Evolutionary conservation across 2,888 invertebrate species (phyloP), one percentile per base, ranked within the genome.

Genomic region (Protonemura montana): DNA sequence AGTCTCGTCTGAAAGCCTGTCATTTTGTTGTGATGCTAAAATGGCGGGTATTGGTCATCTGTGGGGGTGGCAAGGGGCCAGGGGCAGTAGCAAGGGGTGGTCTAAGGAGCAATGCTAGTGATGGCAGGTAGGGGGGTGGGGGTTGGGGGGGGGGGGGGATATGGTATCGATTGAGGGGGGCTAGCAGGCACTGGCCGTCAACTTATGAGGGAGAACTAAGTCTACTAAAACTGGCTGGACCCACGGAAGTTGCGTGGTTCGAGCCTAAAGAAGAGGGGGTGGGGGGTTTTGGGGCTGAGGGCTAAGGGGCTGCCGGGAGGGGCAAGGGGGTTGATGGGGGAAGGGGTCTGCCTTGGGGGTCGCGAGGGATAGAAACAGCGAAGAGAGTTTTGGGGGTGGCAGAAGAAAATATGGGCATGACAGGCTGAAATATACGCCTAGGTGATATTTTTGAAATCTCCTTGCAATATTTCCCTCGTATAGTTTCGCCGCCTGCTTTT

Each of bases 141-240:
- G 26, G 76, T 82, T 27, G 87, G 76, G 35, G 76, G 84, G 2
- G 21, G 86, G 80, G 81, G 81, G 87, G 87, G 83, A 85, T 86
- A 87, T 87, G 87, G 85, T 88, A 88, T 88, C 88, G 88, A 88
- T 88, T 88, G 88, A 85, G 86, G 87, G 87, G 85, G 87, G 59
- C 59, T 59, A 59, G 59, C 59, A 16, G 59, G 87, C 85, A 85
- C 83, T 87, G 86, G 87, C 85, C 87, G 88, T 86, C 88, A 88
- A 88, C 87, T 87, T 88, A 88, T 88, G 88, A 88, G 88, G 86
- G 87, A 76, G 16, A 76, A 81, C 81, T 81, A 59, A 59, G 59
- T 59, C 59, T 59, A 21, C 59, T 28, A 81, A 30, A 28, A 81
- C n/a, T 81, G 81, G n/a, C 81, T 81, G 81, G 81, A 81, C 81